These are phyloP conservation scores for Andricus curvator DNA, from an alignment of 2,888 invertebrate genomes.

Conservation along the genomic window DNA sequence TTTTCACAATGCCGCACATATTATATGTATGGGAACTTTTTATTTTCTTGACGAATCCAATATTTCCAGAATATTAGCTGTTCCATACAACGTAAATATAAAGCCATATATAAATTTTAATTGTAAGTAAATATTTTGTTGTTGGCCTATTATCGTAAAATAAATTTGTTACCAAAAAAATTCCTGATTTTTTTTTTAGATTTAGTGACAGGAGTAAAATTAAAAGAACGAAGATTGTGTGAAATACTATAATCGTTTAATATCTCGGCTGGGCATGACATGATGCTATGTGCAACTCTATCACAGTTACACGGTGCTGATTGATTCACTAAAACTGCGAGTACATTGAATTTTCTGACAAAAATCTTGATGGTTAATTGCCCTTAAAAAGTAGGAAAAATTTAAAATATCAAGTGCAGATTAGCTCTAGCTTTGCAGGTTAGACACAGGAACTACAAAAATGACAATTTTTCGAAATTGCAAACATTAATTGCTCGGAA, in stretches of 20 bases:
- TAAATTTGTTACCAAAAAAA: background rate
- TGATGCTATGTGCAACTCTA: conserved; percentile 69
- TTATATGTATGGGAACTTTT: too few species aligned
- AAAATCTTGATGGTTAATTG: background rate
- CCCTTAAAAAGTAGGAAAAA: background rate
- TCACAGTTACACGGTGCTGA: conserved; percentile 54
- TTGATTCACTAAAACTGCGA: background rate
- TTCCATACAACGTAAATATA: background rate
- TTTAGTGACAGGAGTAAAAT: background rate
- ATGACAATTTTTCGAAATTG: background rate
- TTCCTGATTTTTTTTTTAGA: background rate
- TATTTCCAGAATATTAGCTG: background rate
- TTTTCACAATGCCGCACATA: too few species aligned
- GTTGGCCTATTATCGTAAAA: background rate
- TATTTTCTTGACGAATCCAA: background rate
- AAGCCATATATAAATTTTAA: background rate
- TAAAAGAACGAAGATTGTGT: background rate
- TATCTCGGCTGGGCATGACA: conserved; percentile 53
- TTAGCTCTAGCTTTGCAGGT: background rate
- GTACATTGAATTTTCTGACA: background rate
- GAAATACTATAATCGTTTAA: conserved; percentile 47
- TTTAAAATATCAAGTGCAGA: background rate
- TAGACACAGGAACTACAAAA: background rate
- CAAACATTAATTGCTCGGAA: background rate
- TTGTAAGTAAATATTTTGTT: conserved; percentile 2